Evolutionary conservation across 2,113 vertebrate genomes (phyloP).

Genomic region (Xenopus tropicalis): UCB_Xtro_10.0 CM004450.2:78095001-78095500

Average conservation of each 20-base stretch:
- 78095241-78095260: conserved; percentile 42
- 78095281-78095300: conserved; percentile 45
- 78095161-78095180: conserved; percentile 24
- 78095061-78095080: neutral
- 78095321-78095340: conserved; percentile 16
- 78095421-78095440: conserved; percentile 16
- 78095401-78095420: neutral
- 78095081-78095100: conserved; percentile 36
- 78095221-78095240: conserved; percentile 34
- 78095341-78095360: conserved; percentile 2
- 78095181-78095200: conserved; percentile 10
- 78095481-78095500: too few species aligned
- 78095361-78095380: neutral
- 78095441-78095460: conserved; percentile 22
- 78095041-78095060: conserved; percentile 10
- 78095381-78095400: conserved; percentile 3
- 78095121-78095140: conserved; percentile 45
- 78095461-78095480: neutral
- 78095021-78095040: conserved; percentile 37
- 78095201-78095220: conserved; percentile 13
- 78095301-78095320: conserved; percentile 25
- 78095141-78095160: conserved; percentile 46
- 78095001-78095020: conserved; percentile 36
- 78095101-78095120: conserved; percentile 26
- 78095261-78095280: conserved; percentile 44